Percentiles rank a stretch among this genome's conserved stretches.
Conservation (phyloP, 2,888 invertebrate species). For the Lepidonotus clava region DNA sequence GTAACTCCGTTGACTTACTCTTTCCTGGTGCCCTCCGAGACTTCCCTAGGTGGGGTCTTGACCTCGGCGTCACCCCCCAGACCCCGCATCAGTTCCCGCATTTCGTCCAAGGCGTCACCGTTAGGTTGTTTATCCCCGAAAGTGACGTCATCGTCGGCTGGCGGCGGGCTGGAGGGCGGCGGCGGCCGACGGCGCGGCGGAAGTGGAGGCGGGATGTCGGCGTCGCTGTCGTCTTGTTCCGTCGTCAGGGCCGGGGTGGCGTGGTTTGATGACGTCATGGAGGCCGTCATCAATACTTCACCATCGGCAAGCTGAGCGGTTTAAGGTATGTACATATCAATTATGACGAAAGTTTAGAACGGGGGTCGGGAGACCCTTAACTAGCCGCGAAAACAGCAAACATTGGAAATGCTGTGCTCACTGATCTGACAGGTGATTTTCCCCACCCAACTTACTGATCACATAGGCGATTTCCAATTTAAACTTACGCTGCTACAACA, state of each 20-base stretch:
- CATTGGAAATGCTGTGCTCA: no score
- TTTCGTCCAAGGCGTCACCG: background rate
- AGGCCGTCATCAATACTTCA: background rate
- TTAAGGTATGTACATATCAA: no score
- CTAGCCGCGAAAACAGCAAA: no score
- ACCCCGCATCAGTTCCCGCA: background rate
- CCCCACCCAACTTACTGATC: no score
- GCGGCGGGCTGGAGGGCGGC: slow-evolving; percentile 26
- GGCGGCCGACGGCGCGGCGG: slow-evolving; percentile 55
- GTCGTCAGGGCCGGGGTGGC: background rate
- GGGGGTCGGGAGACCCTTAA: no score
- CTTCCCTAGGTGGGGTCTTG: background rate
- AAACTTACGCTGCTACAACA: no score
- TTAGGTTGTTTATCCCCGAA: background rate
- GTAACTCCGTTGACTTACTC: no score
- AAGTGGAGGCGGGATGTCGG: slow-evolving; percentile 56
- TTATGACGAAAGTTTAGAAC: no score
- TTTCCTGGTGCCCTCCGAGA: background rate
- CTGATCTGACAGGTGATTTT: no score
- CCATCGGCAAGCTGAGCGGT: no score
- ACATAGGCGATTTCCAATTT: no score
- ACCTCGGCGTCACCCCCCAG: background rate
- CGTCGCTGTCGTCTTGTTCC: slow-evolving; percentile 49
- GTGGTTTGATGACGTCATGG: background rate
- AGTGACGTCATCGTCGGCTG: background rate